Evolutionary conservation across 2,888 invertebrate genomes (phyloP).

Genomic region (Leptarthrus brevirostris): DNA sequence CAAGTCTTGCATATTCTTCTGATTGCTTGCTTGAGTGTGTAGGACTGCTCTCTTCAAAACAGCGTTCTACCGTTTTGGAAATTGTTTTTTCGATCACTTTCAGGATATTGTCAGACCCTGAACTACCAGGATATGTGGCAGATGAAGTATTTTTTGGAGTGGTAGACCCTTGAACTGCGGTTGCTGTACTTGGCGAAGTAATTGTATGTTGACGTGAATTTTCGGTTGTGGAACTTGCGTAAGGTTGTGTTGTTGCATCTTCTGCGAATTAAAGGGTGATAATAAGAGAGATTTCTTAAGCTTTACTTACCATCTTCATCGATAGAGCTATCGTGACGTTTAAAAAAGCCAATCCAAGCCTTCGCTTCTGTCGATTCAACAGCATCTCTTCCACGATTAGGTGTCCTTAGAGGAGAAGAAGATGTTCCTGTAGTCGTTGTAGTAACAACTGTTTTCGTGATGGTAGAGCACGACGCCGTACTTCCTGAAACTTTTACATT

Average conservation of each 20-base stretch:
- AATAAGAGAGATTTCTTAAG: not conserved
- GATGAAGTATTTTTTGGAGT: conserved; percentile 46
- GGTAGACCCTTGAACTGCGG: conserved; percentile 40
- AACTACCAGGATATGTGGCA: conserved; percentile 41
- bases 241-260: conserved; percentile 42
- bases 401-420: not conserved
- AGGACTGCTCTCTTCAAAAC: not conserved
- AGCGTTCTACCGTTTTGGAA: not conserved
- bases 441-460: conserved; percentile 1
- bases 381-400: conserved; percentile 48
- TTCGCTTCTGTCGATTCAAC: conserved; percentile 52
- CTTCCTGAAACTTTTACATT: not conserved
- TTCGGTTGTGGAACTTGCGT: conserved; percentile 39
- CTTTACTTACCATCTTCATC: conserved; percentile 46
- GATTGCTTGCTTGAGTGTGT: not conserved
- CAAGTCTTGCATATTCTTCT: not conserved
- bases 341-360: conserved; percentile 55
- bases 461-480: not conserved
- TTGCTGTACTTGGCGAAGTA: conserved; percentile 49
- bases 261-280: conserved; percentile 17
- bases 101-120: conserved; percentile 52
- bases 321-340: conserved; percentile 52
- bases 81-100: conserved; percentile 52
- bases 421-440: not conserved
- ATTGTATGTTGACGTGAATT: conserved; percentile 43